Base-by-base conservation (phyloP, 2,888 invertebrate species). In the Lysandra coridon region DNA sequence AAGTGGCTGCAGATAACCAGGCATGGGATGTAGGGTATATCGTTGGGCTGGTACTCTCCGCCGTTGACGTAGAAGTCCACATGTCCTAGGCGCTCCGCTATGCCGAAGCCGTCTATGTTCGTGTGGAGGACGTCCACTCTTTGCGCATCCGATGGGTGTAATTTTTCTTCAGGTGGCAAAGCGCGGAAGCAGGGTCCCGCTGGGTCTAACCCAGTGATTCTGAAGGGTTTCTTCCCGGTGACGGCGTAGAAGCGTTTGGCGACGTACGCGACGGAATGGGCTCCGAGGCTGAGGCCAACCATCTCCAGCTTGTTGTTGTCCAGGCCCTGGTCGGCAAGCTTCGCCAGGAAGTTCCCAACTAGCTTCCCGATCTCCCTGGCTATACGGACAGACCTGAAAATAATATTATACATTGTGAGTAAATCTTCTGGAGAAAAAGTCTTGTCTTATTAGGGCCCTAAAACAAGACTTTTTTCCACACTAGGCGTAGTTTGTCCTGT, bases 51-150 rank as follows among this genome's bases (percentile, higher is more conserved):
- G 40, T 84, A 94, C 77, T 94, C 94, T 0, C 94, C 94, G 0
- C 94, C 94, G 30, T 94, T 94, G 0, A 88, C 92, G 64, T 94
- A 94, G 73, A 90, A 89, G 64, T 94, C 94, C 0, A 94, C 82
- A 79, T 94, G 92, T 0, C 93, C 94, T 0, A 93, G 73, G 0
- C 86, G 83, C 78, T 93, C 91, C 0, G 94, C 93, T 3, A 91
- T 92, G 0, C 94, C 94, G 79, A 94, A 94, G 0, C 94, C 94
- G 49, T 94, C 94, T 1, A 94, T 94, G 80, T 94, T 94, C 0
- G 94, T 93, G 57, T 94, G 94, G 0, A 94, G 64, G 0, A 92
- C 84, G 69, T 94, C 93, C 0, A 94, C 92, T 78, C 82, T 84
- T 0, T 86, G 84, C 0, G 88, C 93, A 49, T 94, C 93, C 0